phyloP scores from a whole-genome alignment of 2,888 invertebrate genomes.

The Melitaea athalia region DNA sequence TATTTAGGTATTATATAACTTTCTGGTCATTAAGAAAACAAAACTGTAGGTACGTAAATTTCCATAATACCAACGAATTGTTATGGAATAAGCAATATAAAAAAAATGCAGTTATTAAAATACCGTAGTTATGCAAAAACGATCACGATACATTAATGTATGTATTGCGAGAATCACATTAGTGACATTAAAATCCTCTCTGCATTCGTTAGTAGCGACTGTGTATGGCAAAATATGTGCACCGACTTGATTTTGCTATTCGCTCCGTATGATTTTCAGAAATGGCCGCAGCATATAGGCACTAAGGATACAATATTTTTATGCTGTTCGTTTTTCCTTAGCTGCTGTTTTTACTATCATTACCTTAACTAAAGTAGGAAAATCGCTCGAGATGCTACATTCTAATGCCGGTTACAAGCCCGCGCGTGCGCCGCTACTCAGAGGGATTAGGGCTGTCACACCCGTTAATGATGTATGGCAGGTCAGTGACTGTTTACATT shows the following conservation, averaged over 20 bases:
- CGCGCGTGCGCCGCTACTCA: constrained; percentile 78
- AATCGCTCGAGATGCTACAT: constrained; percentile 78
- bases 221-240: constrained; percentile 79
- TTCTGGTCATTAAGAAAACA: too few species aligned
- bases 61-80: too few species aligned
- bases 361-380: constrained; percentile 80
- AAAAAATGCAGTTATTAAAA: constrained; percentile 42
- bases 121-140: constrained; percentile 53
- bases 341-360: constrained; percentile 74
- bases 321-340: constrained; percentile 75
- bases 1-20: too few species aligned
- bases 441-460: constrained; percentile 54
- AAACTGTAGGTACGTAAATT: too few species aligned
- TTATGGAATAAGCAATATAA: constrained; percentile 27
- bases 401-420: constrained; percentile 74
- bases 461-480: not conserved
- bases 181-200: constrained; percentile 77
- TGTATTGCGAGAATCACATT: constrained; percentile 74
- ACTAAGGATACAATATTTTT: constrained; percentile 81
- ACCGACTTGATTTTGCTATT: constrained; percentile 65
- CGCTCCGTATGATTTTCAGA: constrained; percentile 82
- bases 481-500: not conserved
- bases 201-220: constrained; percentile 75
- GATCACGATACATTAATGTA: constrained; percentile 65
- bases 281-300: constrained; percentile 75